Percentiles rank a stretch among this genome's conserved stretches.
These are phyloP conservation scores for Leptinotarsa peninsularis DNA, from an alignment of 2,888 invertebrate genomes.

Conservation along the genomic window DNA sequence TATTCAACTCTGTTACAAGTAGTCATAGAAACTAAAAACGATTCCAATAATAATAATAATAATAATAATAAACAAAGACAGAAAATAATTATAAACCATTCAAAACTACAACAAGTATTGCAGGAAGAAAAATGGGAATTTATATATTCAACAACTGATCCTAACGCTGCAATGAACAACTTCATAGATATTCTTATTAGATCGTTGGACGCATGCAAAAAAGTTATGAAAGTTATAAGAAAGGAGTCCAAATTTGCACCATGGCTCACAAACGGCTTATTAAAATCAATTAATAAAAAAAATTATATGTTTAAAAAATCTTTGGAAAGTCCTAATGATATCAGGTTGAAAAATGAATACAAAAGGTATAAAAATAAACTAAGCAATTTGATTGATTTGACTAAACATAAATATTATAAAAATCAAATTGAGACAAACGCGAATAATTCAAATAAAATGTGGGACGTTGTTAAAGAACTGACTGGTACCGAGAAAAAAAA, in stretches of 20 bases:
- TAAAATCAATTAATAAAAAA: too few relatives aligned
- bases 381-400: background rate
- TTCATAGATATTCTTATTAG: background rate
- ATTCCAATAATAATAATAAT: too few relatives aligned
- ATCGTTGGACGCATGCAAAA: background rate
- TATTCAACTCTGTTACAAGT: background rate
- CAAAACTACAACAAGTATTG: background rate
- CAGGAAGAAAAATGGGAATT: background rate
- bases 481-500: background rate
- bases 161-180: background rate
- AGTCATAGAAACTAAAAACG: background rate
- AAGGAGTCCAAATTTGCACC: background rate
- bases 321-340: background rate
- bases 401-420: background rate
- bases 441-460: background rate
- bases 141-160: background rate
- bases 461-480: background rate
- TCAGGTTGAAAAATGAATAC: background rate
- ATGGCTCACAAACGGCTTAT: background rate
- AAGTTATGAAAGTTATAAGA: background rate
- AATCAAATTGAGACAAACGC: background rate
- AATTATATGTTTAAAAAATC: too few relatives aligned
- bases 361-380: background rate
- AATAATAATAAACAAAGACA: background rate
- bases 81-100: background rate